Base-by-base conservation (phyloP, 2,888 invertebrate species). In the Diplazon laetatorius region DNA sequence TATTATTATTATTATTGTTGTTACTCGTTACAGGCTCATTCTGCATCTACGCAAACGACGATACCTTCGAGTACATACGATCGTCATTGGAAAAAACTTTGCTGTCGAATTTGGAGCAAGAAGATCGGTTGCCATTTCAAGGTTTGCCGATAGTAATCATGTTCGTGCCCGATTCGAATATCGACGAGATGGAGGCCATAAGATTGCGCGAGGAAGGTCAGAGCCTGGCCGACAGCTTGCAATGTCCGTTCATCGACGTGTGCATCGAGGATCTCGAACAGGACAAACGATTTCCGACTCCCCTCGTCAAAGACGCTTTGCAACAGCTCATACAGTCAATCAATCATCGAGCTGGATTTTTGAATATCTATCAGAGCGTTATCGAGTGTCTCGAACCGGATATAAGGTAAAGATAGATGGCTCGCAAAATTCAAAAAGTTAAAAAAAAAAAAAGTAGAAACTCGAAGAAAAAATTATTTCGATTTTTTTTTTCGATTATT, bases 41-140 rank as follows among this genome's bases (percentile, higher is more conserved):
- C 91, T 97, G 97, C 91, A 96, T 97, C 20, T 99, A 96, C 91
- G 96, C 97, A 86, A 97, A 97, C 87, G 96, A 96, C 85, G 96
- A 97, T 87, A 96, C 97, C 0, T 96, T 98, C 87, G 97, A 98
- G 88, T 98, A 97, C 89, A 95, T 99, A 63, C 93, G 97, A 83
- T 96, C 96, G 75, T 97, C 97, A 90, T 93, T 99, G 82, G 97
- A 98, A 90, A 97, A 97, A 90, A 97, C 97, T 2, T 92, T 98
- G 25, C 92, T 98, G 9, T 96, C 96, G 16, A 97, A 98, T 92
- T 93, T 98, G 74, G 97, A 97, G 87, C 95, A 97, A 85, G 97
- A 98, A 87, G 98, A 98, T 88, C 95, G 97, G 86, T 90, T 95
- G 78, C 96, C 96, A 10, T 96, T 97, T 90, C 97, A 97, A 92